Base-by-base conservation (phyloP, 2,888 invertebrate species). In the Gnatocerus cornutus region DNA sequence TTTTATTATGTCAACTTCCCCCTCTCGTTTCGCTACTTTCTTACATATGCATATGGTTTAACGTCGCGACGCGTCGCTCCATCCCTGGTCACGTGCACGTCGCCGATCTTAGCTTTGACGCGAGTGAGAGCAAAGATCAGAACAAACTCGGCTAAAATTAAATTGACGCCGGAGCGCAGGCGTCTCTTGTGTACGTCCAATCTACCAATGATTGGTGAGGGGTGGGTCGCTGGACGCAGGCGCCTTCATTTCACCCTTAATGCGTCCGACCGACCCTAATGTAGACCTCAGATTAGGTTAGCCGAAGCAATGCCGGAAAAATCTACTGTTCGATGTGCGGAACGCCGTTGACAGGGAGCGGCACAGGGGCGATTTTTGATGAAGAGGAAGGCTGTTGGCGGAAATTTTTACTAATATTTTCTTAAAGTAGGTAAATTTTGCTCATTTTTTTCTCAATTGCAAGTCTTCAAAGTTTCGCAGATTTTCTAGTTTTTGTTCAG, bases 211-310 rank as follows among this genome's bases (percentile, higher is more conserved):
- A 72, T 67, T 64, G 72, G 63, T 55, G 75, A 74, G 78, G 78
- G 80, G 79, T 75, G 76, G 78, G 71, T 75, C 73, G 68, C 56
- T 62, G 63, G 61, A 77, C 78, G 79, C 82, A 77, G 75, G 82
- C 82, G 82, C 79, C 76, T 71, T 73, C 74, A 76, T 73, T 71
- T 64, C 72, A 77, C 83, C 83, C 82, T 79, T 82, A 82, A 82
- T 81, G 81, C 82, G 77, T 79, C 80, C 81, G 77, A 77, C 79
- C 81, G 81, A 83, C 83, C 83, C 83, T 81, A 81, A 82, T 80
- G 79, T 75, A 75, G 78, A 82, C 83, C 81, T 81, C 81, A 79
- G 81, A 82, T 82, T 82, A 79, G 79, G 81, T 82, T 82, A 81
- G 78, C 75, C 74, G 74, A 76, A 79, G 80, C 76, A 78, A 76